Percentiles rank a stretch among this genome's conserved stretches.
These are phyloP conservation scores for Thalassophryne amazonica DNA, from an alignment of 2,797 vertebrate species.

Conservation along the genomic window DNA sequence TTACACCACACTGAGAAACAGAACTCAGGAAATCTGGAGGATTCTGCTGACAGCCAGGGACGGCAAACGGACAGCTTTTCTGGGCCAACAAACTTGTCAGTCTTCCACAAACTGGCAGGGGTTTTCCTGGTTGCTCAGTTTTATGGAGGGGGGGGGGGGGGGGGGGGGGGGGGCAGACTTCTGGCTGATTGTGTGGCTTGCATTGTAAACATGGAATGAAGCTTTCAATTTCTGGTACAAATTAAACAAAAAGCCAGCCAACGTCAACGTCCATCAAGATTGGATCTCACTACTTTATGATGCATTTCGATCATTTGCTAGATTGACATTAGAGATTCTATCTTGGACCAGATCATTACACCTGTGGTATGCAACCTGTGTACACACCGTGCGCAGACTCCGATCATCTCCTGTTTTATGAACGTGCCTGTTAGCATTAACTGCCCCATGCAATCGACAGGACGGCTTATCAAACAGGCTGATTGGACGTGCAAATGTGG, in stretches of 20 bases:
- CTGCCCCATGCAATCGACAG: constrained; percentile 47
- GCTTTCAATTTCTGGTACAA: background rate
- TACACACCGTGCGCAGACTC: too few relatives aligned
- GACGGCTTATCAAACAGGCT: constrained; percentile 27
- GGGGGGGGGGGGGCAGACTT: background rate
- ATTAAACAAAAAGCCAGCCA: constrained; percentile 28
- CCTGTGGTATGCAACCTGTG: too few relatives aligned
- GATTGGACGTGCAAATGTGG: constrained; percentile 6
- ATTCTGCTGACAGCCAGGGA: constrained; percentile 6
- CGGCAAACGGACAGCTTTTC: constrained; percentile 3
- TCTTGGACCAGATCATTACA: too few relatives aligned
- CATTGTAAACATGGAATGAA: constrained; percentile 9
- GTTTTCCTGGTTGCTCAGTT: constrained; percentile 9
- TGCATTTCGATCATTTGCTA: too few relatives aligned
- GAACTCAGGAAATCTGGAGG: constrained; percentile 15
- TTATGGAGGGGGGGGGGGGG: constrained; percentile 9
- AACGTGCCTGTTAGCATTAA: constrained; percentile 43
- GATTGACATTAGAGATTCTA: too few relatives aligned
- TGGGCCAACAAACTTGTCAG: constrained; percentile 10
- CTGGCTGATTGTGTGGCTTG: constrained; percentile 1
- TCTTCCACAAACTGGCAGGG: background rate
- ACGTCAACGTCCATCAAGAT: constrained; percentile 20
- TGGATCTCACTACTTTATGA: constrained; percentile 12
- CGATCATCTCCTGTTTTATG: constrained; percentile 26
- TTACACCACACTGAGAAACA: constrained; percentile 6